Conservation (phyloP, 2,888 invertebrate species). For the Lochmaea capreae region DNA sequence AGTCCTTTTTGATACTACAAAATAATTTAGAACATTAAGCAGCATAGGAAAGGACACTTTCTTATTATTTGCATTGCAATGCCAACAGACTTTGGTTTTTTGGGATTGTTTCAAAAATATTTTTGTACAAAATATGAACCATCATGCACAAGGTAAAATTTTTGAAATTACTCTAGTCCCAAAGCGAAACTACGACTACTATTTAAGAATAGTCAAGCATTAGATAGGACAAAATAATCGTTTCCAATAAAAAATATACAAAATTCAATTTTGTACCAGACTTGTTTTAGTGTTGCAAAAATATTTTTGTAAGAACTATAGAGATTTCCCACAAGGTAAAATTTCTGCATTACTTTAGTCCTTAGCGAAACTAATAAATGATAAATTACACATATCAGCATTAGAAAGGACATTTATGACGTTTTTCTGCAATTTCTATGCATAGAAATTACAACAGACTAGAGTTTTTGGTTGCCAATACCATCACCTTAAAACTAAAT, state of each 20-base stretch:
- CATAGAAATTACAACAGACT: neutral
- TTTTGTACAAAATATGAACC: slow-evolving; percentile 6
- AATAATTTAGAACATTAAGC: slow-evolving; percentile 37
- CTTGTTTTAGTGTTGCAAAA: slow-evolving; percentile 25
- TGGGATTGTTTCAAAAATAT: slow-evolving; percentile 22
- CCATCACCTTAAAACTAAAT: too few relatives aligned
- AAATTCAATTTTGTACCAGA: neutral
- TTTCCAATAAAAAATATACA: slow-evolving; percentile 10
- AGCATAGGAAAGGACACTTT: slow-evolving; percentile 47
- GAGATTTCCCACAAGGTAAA: slow-evolving; percentile 29
- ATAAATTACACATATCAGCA: slow-evolving; percentile 2
- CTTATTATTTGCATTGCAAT: neutral
- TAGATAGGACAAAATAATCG: slow-evolving; percentile 41
- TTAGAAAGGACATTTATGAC: slow-evolving; percentile 21
- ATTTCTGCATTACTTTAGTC: slow-evolving; percentile 28
- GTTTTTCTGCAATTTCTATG: neutral
- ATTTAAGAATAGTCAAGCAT: slow-evolving; percentile 45
- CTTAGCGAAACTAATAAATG: slow-evolving; percentile 7
- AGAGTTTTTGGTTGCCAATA: neutral
- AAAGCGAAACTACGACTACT: slow-evolving; percentile 57
- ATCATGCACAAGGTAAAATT: slow-evolving; percentile 17
- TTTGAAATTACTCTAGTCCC: slow-evolving; percentile 57
- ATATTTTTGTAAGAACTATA: slow-evolving; percentile 19
- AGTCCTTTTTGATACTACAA: slow-evolving; percentile 47
- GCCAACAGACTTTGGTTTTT: slow-evolving; percentile 23